A percentile compares a stretch with the other conserved stretches of the same genome.
Evolutionary conservation across 2,888 invertebrate species (phyloP).

Genomic region (Conomelus anceps): DNA sequence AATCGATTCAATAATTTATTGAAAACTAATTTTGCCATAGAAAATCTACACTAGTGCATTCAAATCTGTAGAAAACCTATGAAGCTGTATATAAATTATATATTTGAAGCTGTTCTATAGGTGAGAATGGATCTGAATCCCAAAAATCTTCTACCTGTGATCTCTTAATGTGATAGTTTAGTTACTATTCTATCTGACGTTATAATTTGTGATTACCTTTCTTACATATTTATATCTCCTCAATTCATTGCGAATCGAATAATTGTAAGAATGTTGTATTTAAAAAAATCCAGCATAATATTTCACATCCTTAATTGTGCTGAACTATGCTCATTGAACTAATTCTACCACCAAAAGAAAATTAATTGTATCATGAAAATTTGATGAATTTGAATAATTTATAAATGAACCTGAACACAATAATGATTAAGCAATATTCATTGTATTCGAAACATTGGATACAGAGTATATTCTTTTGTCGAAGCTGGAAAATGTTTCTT

Average conservation of each 20-base stretch:
- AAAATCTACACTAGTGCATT: neutral
- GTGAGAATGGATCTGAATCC: neutral
- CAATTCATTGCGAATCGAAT: too few species aligned
- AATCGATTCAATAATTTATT: too few species aligned
- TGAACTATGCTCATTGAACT: neutral
- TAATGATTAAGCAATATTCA: neutral
- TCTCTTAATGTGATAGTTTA: neutral
- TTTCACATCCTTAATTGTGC: too few species aligned
- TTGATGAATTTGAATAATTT: neutral
- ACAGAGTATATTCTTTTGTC: neutral
- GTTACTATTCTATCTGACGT: neutral
- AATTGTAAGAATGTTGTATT: neutral
- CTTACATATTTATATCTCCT: too few species aligned
- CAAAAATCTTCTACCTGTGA: neutral
- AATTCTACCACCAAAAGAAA: neutral
- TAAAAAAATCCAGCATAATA: too few species aligned
- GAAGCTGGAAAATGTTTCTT: neutral
- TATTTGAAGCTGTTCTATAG: neutral
- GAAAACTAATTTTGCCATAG: neutral
- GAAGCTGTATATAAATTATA: too few species aligned
- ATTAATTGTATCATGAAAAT: neutral
- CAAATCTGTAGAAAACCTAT: neutral
- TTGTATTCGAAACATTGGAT: slow-evolving; percentile 9
- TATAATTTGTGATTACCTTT: neutral
- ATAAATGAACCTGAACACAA: slow-evolving; percentile 6